phyloP scores from a whole-genome alignment of 2,113 vertebrate species.

The Scartelaos histophorus region DNA sequence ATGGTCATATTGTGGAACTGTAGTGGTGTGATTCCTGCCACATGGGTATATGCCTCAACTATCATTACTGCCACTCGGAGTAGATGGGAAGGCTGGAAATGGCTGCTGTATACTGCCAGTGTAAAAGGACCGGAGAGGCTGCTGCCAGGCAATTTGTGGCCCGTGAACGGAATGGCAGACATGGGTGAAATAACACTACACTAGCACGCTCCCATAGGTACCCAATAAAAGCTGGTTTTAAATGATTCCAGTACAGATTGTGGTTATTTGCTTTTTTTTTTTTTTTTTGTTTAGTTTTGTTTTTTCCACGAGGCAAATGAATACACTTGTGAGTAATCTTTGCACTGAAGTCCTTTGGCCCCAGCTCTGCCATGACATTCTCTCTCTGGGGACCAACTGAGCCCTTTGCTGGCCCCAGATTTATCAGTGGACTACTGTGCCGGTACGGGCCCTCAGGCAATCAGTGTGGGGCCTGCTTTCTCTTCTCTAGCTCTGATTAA shows the following conservation, averaged over 20 bases:
- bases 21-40: conserved; percentile 40
- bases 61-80: conserved; percentile 36
- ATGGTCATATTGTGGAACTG: conserved; percentile 39
- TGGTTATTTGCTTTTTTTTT: neutral
- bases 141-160: conserved; percentile 26
- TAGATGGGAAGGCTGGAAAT: conserved; percentile 44
- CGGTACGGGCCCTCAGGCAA: conserved; percentile 49
- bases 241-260: neutral
- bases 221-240: conserved; percentile 12
- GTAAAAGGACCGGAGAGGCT: conserved; percentile 15
- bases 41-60: conserved; percentile 28
- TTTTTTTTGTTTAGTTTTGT: too few relatives aligned
- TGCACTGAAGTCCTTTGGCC: conserved; percentile 28
- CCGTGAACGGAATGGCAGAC: conserved; percentile 20
- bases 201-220: conserved; percentile 9
- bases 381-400: conserved; percentile 44
- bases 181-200: conserved; percentile 14
- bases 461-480: conserved; percentile 52
- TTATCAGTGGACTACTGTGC: conserved; percentile 57
- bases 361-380: conserved; percentile 18
- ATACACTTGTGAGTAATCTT: conserved; percentile 34
- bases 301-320: conserved; percentile 3
- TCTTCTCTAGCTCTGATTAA: conserved; percentile 50
- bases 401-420: conserved; percentile 49
- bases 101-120: conserved; percentile 23